Evolutionary conservation across 2,113 vertebrate species (phyloP).

Genomic region (Pedionomus torquatus): DNA sequence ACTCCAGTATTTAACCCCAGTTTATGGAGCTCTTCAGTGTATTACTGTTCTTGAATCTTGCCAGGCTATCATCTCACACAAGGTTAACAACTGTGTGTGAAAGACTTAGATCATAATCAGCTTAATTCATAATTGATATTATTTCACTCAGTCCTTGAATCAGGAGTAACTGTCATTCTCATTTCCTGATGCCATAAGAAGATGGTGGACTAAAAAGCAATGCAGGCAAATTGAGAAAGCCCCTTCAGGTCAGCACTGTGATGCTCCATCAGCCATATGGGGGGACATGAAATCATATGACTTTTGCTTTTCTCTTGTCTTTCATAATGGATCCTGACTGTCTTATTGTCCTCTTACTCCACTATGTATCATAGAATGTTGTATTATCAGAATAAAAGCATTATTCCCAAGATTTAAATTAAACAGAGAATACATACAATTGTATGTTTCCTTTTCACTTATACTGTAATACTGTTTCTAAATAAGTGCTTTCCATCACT

Average conservation of each 20-base stretch:
- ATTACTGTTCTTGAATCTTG: background rate
- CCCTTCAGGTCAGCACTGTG: background rate
- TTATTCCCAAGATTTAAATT: background rate
- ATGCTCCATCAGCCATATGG: background rate
- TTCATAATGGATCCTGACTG: background rate
- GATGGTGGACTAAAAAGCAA: background rate
- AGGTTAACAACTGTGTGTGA: background rate
- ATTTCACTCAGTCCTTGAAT: background rate
- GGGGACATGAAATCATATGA: background rate
- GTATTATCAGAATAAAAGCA: background rate
- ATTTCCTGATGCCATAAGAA: background rate
- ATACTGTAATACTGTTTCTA: background rate
- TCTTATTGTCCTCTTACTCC: background rate
- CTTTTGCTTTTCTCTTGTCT: background rate
- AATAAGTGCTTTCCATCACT: background rate
- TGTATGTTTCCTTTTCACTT: background rate
- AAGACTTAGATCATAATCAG: background rate
- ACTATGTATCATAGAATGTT: background rate
- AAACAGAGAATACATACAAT: background rate
- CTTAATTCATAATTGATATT: background rate
- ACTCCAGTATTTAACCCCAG: background rate
- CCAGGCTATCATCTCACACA: background rate
- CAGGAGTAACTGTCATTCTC: background rate
- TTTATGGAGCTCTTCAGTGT: background rate
- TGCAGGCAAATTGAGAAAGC: background rate